Percentiles rank a stretch among this genome's conserved stretches.
These are phyloP conservation scores for Eumeta japonica DNA, from an alignment of 1,140 invertebrate species.

Conservation along the genomic window DNA sequence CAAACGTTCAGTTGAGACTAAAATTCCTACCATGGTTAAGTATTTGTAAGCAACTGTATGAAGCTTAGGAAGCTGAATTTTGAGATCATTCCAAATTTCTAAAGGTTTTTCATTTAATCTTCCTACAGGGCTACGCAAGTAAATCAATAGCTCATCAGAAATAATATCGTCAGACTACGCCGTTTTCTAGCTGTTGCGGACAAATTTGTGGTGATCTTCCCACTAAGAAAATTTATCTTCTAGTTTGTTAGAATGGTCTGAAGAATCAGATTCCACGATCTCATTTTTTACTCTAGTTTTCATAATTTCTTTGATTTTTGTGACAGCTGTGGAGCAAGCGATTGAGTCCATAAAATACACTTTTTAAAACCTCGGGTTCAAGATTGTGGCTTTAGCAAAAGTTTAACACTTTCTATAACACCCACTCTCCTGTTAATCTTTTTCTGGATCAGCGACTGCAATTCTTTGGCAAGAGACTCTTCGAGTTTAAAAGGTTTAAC, in stretches of 20 bases:
- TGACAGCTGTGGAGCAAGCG: slow-evolving; percentile 8
- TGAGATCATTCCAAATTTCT: slow-evolving; percentile 30
- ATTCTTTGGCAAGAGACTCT: slow-evolving; percentile 15
- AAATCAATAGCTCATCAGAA: slow-evolving; percentile 22
- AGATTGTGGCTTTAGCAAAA: too few relatives aligned
- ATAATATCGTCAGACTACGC: slow-evolving; percentile 14
- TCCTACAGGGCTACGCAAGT: too few relatives aligned
- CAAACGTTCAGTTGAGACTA: slow-evolving; percentile 33
- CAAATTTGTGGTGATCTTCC: too few relatives aligned
- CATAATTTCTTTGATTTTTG: slow-evolving; percentile 13
- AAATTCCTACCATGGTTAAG: slow-evolving; percentile 29
- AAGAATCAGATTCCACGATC: slow-evolving; percentile 9
- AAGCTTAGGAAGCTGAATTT: slow-evolving; percentile 26
- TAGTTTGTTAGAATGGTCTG: slow-evolving; percentile 13
- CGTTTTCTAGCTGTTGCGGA: slow-evolving; percentile 13
- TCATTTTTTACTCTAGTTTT: slow-evolving; percentile 11
- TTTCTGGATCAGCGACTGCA: slow-evolving; percentile 14
- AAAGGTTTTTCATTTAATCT: slow-evolving; percentile 38
- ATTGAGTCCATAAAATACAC: slow-evolving; percentile 7
- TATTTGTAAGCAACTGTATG: slow-evolving; percentile 27
- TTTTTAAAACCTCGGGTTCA: too few relatives aligned
- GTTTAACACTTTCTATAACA: slow-evolving; percentile 18
- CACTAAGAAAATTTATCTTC: slow-evolving; percentile 13
- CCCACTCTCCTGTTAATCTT: slow-evolving; percentile 25
- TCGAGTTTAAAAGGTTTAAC: slow-evolving; percentile 13